These are phyloP conservation scores for Betta splendens DNA, from an alignment of 2,797 vertebrate species.

Conservation along the genomic window DNA sequence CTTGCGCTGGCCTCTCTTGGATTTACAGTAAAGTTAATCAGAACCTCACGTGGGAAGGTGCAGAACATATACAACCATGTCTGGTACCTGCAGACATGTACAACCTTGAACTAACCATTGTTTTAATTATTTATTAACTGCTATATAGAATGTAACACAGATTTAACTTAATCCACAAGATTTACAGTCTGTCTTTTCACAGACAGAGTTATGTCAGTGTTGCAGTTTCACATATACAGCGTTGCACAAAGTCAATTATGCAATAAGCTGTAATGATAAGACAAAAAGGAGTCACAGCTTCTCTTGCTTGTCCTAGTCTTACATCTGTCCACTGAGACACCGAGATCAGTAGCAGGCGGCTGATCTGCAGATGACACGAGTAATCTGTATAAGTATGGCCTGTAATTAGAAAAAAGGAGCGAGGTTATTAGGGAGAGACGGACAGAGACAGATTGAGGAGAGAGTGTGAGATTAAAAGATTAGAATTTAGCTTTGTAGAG, in stretches of 20 bases:
- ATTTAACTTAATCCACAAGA: no score
- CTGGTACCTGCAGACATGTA: no score
- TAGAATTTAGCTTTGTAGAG: conserved; percentile 72
- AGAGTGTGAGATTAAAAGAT: conserved; percentile 79
- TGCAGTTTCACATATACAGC: neutral
- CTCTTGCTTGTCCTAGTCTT: conserved; percentile 31
- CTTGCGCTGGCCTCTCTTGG: no score
- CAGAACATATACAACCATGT: no score
- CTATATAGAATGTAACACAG: no score
- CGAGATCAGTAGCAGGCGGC: conserved; percentile 39
- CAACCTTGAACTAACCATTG: no score
- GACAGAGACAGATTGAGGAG: conserved; percentile 27
- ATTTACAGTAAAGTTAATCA: no score
- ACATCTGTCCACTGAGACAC: conserved; percentile 54
- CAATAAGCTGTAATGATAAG: neutral
- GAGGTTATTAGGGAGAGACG: conserved; percentile 50
- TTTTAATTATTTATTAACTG: no score
- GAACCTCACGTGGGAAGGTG: no score
- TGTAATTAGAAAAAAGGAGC: conserved; percentile 74
- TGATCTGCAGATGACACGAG: conserved; percentile 72
- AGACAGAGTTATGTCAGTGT: neutral
- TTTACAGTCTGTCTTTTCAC: no score
- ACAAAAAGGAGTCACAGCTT: conserved; percentile 11
- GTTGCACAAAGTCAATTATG: neutral
- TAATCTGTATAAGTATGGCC: conserved; percentile 78